Evolutionary conservation across 2,888 invertebrate genomes (phyloP).

Genomic region (Sphaerophoria taeniata): DNA sequence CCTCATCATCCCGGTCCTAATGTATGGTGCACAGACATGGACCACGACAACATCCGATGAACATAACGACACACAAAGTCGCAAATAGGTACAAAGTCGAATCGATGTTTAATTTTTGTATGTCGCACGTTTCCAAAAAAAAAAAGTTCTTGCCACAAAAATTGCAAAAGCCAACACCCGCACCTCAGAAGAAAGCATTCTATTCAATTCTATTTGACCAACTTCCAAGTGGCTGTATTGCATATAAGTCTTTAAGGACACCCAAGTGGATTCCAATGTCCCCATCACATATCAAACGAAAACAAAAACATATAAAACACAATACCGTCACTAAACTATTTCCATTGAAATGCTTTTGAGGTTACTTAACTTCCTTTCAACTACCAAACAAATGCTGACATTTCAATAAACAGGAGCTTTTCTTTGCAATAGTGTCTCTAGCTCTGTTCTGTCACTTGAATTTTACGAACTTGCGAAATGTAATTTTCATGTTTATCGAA

Average conservation of each 20-base stretch:
- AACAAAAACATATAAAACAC: too few relatives aligned
- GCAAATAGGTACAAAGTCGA: too few relatives aligned
- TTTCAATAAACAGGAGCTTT: background rate
- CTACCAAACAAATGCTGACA: background rate
- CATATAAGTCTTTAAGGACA: constrained; percentile 7
- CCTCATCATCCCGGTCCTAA: too few relatives aligned
- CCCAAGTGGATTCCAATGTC: background rate
- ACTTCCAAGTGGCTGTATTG: background rate
- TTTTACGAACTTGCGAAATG: background rate
- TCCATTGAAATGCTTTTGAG: background rate
- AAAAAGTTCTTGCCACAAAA: too few relatives aligned
- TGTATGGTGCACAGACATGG: too few relatives aligned
- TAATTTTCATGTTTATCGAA: constrained; percentile 3
- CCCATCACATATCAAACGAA: too few relatives aligned
- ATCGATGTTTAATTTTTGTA: too few relatives aligned
- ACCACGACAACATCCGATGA: too few relatives aligned
- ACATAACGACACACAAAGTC: too few relatives aligned
- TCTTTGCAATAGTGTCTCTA: background rate
- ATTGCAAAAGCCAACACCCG: background rate
- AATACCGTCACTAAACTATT: background rate
- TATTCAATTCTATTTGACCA: background rate
- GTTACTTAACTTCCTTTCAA: constrained; percentile 1
- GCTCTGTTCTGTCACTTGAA: background rate
- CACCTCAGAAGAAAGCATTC: background rate
- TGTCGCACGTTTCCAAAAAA: too few relatives aligned